Percentiles rank a stretch among this genome's conserved stretches.
Conservation (phyloP, 2,113 vertebrate genomes). For the Delphinus delphis region DNA sequence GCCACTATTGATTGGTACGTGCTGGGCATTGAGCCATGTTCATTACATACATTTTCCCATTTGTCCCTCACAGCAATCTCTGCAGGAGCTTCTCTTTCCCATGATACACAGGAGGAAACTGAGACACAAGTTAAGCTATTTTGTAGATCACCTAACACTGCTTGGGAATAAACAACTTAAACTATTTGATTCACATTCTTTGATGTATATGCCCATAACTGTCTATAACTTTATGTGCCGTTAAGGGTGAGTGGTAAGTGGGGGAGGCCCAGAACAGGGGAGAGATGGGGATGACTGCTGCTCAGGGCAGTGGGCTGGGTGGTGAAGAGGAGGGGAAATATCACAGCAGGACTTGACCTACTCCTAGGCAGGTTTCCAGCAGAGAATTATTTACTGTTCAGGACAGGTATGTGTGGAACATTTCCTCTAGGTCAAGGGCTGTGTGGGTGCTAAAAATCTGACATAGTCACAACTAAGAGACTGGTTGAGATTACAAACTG, state of each 20-base stretch:
- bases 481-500: not conserved
- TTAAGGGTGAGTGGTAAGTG: not conserved
- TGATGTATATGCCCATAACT: not conserved
- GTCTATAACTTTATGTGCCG: not conserved
- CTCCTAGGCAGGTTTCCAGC: not conserved
- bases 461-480: not conserved
- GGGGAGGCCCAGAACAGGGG: not conserved
- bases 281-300: not conserved
- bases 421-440: not conserved
- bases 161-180: not conserved
- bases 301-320: not conserved
- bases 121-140: not conserved
- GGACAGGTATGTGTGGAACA: not conserved
- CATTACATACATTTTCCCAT: not conserved
- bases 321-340: not conserved
- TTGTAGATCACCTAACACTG: not conserved
- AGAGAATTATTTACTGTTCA: not conserved
- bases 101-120: not conserved
- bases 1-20: not conserved
- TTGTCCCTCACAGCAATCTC: not conserved
- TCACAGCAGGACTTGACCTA: not conserved
- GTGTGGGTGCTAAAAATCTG: not conserved
- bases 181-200: not conserved
- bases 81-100: not conserved
- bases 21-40: not conserved